Conservation (phyloP, 2,888 invertebrate species). For the Lampropteryx suffumata region DNA sequence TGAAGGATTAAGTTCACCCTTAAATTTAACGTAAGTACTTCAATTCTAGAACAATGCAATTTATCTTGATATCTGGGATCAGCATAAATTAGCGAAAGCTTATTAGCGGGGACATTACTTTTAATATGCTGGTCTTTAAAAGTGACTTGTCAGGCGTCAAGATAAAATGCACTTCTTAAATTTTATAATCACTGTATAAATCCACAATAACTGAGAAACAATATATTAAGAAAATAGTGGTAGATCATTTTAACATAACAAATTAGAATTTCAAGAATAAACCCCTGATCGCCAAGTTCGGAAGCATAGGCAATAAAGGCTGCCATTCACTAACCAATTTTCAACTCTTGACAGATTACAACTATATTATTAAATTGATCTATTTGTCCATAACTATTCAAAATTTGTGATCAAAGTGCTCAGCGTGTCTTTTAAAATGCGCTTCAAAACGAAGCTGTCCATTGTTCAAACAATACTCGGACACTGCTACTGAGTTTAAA, state of each 20-base stretch:
- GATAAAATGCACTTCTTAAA: too few species aligned
- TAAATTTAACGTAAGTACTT: constrained; percentile 22
- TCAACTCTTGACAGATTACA: constrained; percentile 34
- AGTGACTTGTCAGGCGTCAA: too few species aligned
- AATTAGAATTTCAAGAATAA: constrained; percentile 4
- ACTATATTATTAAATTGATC: constrained; percentile 24
- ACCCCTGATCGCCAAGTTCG: constrained; percentile 28
- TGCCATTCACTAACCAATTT: constrained; percentile 45
- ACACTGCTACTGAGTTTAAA: constrained; percentile 28
- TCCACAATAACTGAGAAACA: too few species aligned
- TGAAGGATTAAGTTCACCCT: constrained; percentile 15
- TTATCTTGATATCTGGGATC: too few species aligned
- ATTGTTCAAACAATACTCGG: constrained; percentile 12
- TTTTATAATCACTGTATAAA: not conserved
- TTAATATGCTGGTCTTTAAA: too few species aligned
- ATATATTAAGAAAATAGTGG: too few species aligned
- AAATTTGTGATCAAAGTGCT: constrained; percentile 63
- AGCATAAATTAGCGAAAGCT: too few species aligned
- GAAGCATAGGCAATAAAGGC: constrained; percentile 43
- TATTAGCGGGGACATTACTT: too few species aligned
- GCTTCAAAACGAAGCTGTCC: constrained; percentile 2
- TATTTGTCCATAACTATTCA: constrained; percentile 40
- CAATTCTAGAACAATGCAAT: not conserved
- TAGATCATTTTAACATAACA: not conserved
- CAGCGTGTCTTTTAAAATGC: constrained; percentile 15